phyloP scores from a whole-genome alignment of 2,888 invertebrate genomes.

The Seira sanloemensis region DNA sequence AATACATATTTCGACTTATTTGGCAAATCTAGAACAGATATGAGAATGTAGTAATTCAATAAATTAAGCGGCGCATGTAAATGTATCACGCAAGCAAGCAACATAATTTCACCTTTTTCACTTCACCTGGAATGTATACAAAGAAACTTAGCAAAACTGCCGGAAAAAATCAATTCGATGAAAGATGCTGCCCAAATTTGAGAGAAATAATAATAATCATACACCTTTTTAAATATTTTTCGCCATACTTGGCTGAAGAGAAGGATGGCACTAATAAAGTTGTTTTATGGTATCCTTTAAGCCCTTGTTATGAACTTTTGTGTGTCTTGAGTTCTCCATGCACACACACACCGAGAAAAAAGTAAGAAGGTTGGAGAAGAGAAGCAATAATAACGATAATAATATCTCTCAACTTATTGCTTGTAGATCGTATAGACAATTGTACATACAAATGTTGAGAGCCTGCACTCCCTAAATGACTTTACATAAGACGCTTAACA shows the following conservation, averaged over 20 bases:
- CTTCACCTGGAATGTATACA: no score
- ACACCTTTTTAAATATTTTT: neutral
- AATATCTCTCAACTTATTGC: no score
- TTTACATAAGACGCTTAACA: neutral
- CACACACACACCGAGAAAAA: slow-evolving; percentile 24
- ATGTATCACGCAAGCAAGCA: no score
- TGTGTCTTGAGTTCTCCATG: slow-evolving; percentile 39
- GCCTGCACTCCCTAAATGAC: neutral
- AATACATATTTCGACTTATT: no score
- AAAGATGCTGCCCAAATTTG: slow-evolving; percentile 56
- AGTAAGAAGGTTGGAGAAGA: neutral
- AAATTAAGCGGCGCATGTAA: no score
- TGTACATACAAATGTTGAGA: no score
- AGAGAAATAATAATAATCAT: slow-evolving; percentile 24
- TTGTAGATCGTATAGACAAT: no score
- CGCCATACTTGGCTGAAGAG: slow-evolving; percentile 46
- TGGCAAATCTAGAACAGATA: no score
- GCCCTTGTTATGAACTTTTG: slow-evolving; percentile 38
- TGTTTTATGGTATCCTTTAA: slow-evolving; percentile 58
- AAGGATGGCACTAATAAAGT: slow-evolving; percentile 62
- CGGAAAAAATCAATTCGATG: slow-evolving; percentile 38
- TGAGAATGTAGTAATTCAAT: no score
- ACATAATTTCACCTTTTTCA: no score
- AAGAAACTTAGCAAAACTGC: no score
- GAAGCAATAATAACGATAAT: slow-evolving; percentile 40